Evolutionary conservation across 1,140 invertebrate species (phyloP), one percentile per base, ranked within the genome.

Genomic region (Achatina immaculata): DNA sequence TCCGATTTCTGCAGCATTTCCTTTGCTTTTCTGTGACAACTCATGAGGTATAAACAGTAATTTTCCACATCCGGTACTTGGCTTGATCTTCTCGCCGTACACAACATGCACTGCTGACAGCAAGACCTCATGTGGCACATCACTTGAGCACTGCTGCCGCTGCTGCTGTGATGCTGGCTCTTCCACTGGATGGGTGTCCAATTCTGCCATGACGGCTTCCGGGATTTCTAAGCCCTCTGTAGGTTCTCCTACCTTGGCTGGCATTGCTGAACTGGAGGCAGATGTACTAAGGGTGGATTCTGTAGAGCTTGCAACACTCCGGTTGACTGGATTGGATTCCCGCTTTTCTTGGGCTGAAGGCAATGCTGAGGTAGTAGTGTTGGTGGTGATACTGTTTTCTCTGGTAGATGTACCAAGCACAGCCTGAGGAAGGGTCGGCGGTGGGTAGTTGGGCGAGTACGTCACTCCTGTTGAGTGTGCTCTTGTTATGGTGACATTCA

Each of bases 21-120:
- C 40, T 28, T 43, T 72, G 14, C 11, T 51, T 0, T 36, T 62
- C 48, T 74, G 42, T 3, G 68, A 42, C 0, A 43, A 40, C 24
- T 40, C 28, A 28, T 36, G 21, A 2, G 55, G 74, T 21, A 58
- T 24, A 62, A 76, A 76, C 21, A 62, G 2, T 1, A 76, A 11
- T 62, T 6, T 58, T 3, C 74, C 74, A 76, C 74, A 76, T 36
- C 74, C 74, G 6, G 34, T 62, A 58, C 2, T 34, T 55, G 74
- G 48, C 16, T 58, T 38, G 9, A 76, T 76, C 34, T 62, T 76
- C n/a, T 19, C 16, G 24, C 74, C 74, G 62, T 76, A 76, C 0
- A 76, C 74, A 76, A 76, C 36, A 51, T 19, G 36, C n/a, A n/a
- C n/a, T n/a, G n/a, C n/a, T n/a, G n/a, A n/a, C n/a, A n/a, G n/a